phyloP scores from a whole-genome alignment of 2,888 invertebrate genomes.

The Spilarctia lutea region DNA sequence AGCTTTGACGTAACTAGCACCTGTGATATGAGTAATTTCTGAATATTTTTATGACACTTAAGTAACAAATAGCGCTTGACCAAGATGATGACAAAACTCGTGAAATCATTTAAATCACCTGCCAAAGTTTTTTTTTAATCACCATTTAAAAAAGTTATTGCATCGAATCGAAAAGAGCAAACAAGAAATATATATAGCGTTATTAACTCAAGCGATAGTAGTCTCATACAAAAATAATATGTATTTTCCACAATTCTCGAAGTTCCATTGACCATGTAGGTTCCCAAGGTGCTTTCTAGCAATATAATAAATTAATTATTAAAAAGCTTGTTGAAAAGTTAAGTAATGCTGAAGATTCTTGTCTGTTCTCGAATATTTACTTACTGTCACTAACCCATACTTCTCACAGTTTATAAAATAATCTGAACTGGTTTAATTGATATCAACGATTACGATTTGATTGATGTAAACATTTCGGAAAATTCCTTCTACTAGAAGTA shows the following conservation, averaged over 20 bases:
- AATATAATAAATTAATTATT: no score
- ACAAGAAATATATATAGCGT: no score
- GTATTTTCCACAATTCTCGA: no score
- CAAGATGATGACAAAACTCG: background rate
- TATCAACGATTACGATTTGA: background rate
- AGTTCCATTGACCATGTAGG: no score
- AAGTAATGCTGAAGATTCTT: background rate
- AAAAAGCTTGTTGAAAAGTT: background rate
- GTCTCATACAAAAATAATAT: no score
- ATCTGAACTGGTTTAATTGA: background rate
- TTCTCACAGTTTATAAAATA: background rate
- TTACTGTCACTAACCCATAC: background rate
- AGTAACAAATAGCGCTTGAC: background rate
- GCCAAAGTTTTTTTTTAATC: no score
- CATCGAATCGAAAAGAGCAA: no score
- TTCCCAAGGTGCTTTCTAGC: no score
- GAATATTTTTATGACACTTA: background rate
- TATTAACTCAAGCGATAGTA: no score
- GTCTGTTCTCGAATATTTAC: background rate
- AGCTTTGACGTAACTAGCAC: background rate
- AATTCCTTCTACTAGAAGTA: background rate
- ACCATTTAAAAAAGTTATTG: no score
- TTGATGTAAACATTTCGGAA: background rate
- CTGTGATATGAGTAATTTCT: background rate
- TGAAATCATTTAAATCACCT: background rate